These are phyloP conservation scores for Chinchilla lanigera DNA, from an alignment of 2,113 vertebrate species.

Conservation along the genomic window DNA sequence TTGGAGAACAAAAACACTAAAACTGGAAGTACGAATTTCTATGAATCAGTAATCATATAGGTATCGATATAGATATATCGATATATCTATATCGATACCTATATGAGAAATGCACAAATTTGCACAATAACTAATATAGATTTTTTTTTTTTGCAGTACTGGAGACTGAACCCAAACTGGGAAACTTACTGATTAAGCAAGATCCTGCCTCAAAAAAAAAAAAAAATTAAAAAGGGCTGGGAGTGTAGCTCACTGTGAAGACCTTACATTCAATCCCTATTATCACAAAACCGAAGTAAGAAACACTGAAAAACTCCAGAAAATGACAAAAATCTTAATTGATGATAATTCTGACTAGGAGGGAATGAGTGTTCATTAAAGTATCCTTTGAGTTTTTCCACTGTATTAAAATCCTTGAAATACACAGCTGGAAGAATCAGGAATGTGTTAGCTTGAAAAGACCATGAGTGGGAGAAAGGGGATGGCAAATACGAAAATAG, in stretches of 20 bases:
- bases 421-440: not conserved
- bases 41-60: slow-evolving; percentile 31
- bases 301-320: not conserved
- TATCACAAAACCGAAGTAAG: not conserved
- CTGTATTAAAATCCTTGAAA: slow-evolving; percentile 44
- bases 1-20: slow-evolving; percentile 37
- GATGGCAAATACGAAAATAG: slow-evolving; percentile 13
- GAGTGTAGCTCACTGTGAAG: not conserved
- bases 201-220: not conserved
- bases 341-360: not conserved
- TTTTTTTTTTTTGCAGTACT: not conserved
- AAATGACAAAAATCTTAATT: slow-evolving; percentile 59
- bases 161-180: not conserved
- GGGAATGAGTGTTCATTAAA: not conserved
- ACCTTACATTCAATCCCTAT: not conserved
- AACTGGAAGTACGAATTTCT: slow-evolving; percentile 35
- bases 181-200: not conserved
- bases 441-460: slow-evolving; percentile 24
- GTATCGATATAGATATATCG: not conserved
- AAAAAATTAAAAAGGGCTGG: not conserved
- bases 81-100: not conserved
- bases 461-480: not conserved
- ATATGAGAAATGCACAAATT: slow-evolving; percentile 45
- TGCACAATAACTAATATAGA: slow-evolving; percentile 34
- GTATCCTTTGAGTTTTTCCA: slow-evolving; percentile 52